Conservation (phyloP, 2,888 invertebrate genomes). For the Pristionchus mayeri region DNA sequence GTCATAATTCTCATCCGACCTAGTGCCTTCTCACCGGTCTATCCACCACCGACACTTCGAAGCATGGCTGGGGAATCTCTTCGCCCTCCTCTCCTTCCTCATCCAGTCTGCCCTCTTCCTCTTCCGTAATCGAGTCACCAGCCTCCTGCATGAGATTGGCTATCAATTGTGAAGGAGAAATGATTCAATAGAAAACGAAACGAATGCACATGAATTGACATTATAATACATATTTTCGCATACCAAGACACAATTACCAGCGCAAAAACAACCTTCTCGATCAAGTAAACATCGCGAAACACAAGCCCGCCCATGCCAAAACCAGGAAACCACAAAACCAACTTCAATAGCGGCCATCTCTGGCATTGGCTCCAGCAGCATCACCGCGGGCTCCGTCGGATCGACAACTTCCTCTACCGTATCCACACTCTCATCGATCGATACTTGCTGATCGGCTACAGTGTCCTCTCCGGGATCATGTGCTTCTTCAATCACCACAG, state of each 20-base stretch:
- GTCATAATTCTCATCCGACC: no score
- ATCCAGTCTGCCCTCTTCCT: constrained; percentile 3
- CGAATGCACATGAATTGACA: background rate
- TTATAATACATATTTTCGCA: background rate
- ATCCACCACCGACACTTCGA: background rate
- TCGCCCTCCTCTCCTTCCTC: constrained; percentile 1
- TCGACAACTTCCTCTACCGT: constrained; percentile 9
- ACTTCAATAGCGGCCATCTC: constrained; percentile 14
- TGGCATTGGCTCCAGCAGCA: constrained; percentile 10
- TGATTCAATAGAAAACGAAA: background rate
- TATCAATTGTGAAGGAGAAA: background rate
- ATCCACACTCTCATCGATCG: background rate
- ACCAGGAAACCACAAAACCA: background rate
- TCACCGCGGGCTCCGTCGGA: background rate
- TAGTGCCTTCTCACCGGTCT: constrained; percentile 1
- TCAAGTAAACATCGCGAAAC: no score
- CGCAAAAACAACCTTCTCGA: background rate
- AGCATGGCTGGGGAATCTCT: background rate
- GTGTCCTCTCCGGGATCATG: background rate
- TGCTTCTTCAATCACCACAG: background rate
- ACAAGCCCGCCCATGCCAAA: no score
- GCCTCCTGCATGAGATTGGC: constrained; percentile 7
- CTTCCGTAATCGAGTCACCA: constrained; percentile 1
- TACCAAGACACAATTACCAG: no score
- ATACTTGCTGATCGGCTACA: background rate